Evolutionary conservation across 2,797 vertebrate genomes (phyloP).

Genomic region (Staurois parvus): DNA sequence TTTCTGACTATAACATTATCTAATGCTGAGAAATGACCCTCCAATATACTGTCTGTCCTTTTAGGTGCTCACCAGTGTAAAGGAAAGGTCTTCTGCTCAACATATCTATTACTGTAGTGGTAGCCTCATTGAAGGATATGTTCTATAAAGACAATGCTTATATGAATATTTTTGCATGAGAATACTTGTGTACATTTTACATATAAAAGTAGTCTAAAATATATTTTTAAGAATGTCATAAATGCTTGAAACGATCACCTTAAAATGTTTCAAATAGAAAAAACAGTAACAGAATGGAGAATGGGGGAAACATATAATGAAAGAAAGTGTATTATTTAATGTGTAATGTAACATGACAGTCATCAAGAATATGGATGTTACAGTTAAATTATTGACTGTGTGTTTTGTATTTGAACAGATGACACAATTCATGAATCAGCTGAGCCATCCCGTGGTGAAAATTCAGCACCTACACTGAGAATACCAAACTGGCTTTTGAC

Average conservation of each 20-base stretch:
- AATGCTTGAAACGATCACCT: not conserved
- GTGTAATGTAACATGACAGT: not conserved
- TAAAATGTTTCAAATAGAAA: not conserved
- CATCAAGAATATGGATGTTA: not conserved
- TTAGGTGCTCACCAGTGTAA: not conserved
- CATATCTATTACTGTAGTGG: not conserved
- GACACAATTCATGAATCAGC: conserved; percentile 97
- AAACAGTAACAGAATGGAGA: too few species aligned
- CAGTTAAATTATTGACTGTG: conserved; percentile 73
- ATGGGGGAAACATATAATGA: not conserved
- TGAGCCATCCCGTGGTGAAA: conserved; percentile 95
- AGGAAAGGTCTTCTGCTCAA: not conserved
- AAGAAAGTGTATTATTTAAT: not conserved
- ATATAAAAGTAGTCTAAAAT: not conserved
- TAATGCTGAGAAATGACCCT: too few species aligned
- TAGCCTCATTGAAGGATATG: not conserved
- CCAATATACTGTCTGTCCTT: too few species aligned
- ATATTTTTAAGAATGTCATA: not conserved
- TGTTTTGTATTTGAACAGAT: conserved; percentile 87
- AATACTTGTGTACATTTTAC: not conserved
- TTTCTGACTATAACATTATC: too few species aligned
- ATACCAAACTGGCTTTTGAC: conserved; percentile 86
- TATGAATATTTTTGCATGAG: conserved; percentile 33
- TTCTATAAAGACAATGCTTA: not conserved
- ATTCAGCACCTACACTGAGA: conserved; percentile 83